Percentiles rank a stretch among this genome's conserved stretches.
phyloP scores from a whole-genome alignment of 2,113 vertebrate genomes.

The Hemibates koningsi region DNA sequence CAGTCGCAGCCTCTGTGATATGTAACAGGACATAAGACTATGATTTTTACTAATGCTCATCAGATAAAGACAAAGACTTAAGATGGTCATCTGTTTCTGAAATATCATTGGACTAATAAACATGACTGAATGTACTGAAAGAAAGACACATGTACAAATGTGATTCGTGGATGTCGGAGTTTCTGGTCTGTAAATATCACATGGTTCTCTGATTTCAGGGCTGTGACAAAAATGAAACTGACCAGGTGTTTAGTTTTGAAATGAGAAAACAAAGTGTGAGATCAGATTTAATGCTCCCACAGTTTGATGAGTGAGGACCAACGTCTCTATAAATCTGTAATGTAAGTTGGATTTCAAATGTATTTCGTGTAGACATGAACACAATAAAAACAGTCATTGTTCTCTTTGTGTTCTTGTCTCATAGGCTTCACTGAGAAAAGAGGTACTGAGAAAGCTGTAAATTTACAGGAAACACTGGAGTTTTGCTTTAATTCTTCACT shows the following conservation, averaged over 20 bases:
- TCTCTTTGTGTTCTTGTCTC: neutral
- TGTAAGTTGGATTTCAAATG: neutral
- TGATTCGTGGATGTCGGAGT: neutral
- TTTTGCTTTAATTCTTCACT: neutral
- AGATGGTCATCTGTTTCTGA: neutral
- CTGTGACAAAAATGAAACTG: neutral
- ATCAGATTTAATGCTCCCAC: neutral
- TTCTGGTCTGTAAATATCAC: neutral
- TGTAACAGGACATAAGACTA: neutral
- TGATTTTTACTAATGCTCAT: neutral
- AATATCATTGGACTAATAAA: neutral
- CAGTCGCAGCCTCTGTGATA: neutral
- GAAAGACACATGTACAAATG: neutral
- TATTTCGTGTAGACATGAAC: neutral
- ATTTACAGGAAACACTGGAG: neutral
- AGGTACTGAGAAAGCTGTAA: neutral
- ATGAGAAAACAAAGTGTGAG: neutral
- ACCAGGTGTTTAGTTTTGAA: neutral
- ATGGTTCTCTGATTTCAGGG: neutral
- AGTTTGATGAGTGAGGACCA: neutral
- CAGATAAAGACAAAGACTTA: neutral
- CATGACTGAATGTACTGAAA: neutral
- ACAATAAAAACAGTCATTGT: neutral
- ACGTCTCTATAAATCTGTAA: neutral
- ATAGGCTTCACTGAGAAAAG: neutral